Evolutionary conservation across 2,888 invertebrate genomes (phyloP), one percentile per base, ranked within the genome.

Genomic region (Hecatera dysodea): DNA sequence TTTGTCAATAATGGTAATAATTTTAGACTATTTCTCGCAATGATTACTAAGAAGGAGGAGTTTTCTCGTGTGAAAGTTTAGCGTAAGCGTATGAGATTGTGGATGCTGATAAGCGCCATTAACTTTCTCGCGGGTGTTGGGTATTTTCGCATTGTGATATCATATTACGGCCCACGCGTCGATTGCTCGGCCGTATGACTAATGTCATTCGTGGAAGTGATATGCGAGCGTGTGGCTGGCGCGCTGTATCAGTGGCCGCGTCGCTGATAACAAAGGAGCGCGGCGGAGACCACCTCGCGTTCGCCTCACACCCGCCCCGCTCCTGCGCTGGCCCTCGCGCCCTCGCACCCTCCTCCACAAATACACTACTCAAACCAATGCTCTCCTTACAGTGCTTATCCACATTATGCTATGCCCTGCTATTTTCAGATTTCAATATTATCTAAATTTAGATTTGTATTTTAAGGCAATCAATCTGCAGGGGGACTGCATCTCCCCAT

Each of bases 1-100:
- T 96, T 97, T 98, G 92, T 97, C 98, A 92, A 97, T 98, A 96
- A 96, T 97, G 97, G 98, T 98, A 97, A 97, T 90, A 85, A 90
- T 92, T 88, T 89, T 89, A 80, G 62, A 85, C 87, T 89, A 88
- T 92, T 92, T 90, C 79, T 78, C 70, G 82, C 75, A 86, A 87
- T 82, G 73, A 83, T 78, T 78, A 82, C 73, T 86, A 84, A 86
- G 88, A 91, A 91, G 90, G 88, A 89, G 86, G 87, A 89, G 92
- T 95, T 94, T 95, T 95, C 92, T 93, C 93, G 93, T 95, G 96
- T 96, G 96, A 96, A 96, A 96, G 96, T 96, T 95, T 91, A 93
- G 93, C 93, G 92, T 94, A 93, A 93, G 94, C 94, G 92, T 94
- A 94, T 88, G 93, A 95, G 95, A 95, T 95, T 95, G 94, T 96